Conservation (phyloP, 2,888 invertebrate species). For the Drosophila lutescens region DNA sequence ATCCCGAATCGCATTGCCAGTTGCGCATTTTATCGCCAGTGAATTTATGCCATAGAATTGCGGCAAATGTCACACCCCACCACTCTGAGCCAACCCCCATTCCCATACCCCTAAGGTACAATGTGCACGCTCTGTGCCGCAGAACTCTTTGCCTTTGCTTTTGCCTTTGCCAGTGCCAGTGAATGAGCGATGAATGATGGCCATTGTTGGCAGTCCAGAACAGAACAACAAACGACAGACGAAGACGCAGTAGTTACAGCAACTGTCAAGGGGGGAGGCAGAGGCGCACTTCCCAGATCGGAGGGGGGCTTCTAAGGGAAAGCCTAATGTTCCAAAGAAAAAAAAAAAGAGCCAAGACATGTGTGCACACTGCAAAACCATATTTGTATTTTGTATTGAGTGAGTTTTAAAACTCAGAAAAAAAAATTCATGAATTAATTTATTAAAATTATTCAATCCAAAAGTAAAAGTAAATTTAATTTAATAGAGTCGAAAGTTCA, state of each 20-base stretch:
- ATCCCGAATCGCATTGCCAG: slow-evolving; percentile 41
- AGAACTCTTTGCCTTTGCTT: slow-evolving; percentile 49
- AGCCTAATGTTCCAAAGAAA: slow-evolving; percentile 5
- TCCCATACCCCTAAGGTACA: slow-evolving; percentile 15
- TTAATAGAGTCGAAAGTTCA: no score
- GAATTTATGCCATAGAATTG: slow-evolving; percentile 65
- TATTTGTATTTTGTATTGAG: background rate
- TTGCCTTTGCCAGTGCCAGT: slow-evolving; percentile 18
- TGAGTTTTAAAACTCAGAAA: background rate
- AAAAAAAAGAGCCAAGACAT: background rate
- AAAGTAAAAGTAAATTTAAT: no score
- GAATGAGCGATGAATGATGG: slow-evolving; percentile 75
- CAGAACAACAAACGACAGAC: slow-evolving; percentile 5
- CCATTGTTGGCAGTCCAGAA: slow-evolving; percentile 60
- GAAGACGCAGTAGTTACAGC: slow-evolving; percentile 41
- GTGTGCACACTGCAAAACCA: background rate
- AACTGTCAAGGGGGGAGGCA: slow-evolving; percentile 9
- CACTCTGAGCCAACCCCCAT: background rate
- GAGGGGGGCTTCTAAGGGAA: background rate
- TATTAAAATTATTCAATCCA: background rate
- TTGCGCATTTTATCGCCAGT: slow-evolving; percentile 72
- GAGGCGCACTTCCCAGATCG: background rate
- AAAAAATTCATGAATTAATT: background rate
- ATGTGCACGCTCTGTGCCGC: slow-evolving; percentile 42
- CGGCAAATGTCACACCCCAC: slow-evolving; percentile 65